Evolutionary conservation across 2,888 invertebrate genomes (phyloP).

Genomic region (Torymus texanus): DNA sequence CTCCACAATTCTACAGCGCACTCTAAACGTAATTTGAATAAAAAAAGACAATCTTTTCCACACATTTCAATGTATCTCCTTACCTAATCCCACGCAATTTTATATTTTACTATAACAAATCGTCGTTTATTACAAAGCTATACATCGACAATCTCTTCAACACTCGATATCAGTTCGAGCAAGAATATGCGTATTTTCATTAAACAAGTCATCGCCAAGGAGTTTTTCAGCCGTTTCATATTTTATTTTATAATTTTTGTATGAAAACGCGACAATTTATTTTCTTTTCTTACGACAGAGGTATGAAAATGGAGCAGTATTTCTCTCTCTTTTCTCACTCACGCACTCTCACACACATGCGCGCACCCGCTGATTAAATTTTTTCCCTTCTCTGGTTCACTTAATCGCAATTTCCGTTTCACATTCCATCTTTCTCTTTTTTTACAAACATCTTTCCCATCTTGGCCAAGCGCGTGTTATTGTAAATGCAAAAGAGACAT

Average conservation of each 20-base stretch:
- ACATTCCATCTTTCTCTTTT: conserved; percentile 39
- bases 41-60: conserved; percentile 39
- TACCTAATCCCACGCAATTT: neutral
- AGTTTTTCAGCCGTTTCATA: conserved; percentile 26
- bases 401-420: conserved; percentile 29
- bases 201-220: conserved; percentile 30
- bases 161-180: conserved; percentile 17
- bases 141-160: conserved; percentile 68
- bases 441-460: conserved; percentile 56
- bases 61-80: conserved; percentile 13
- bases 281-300: conserved; percentile 62
- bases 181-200: conserved; percentile 14
- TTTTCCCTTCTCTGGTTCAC: conserved; percentile 8
- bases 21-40: conserved; percentile 37
- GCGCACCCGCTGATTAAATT: conserved; percentile 7
- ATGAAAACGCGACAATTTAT: conserved; percentile 41
- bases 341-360: conserved; percentile 8
- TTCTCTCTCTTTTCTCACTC: conserved; percentile 53
- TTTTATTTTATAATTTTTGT: conserved; percentile 34
- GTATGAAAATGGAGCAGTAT: conserved; percentile 70
- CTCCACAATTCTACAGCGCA: conserved; percentile 22
- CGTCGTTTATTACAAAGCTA: conserved; percentile 67
- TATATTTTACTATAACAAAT: conserved; percentile 32
- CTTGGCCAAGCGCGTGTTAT: conserved; percentile 66
- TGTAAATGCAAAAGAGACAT: conserved; percentile 74